Evolutionary conservation across 2,797 vertebrate genomes (phyloP).

Genomic region (Amblyraja radiata): DNA sequence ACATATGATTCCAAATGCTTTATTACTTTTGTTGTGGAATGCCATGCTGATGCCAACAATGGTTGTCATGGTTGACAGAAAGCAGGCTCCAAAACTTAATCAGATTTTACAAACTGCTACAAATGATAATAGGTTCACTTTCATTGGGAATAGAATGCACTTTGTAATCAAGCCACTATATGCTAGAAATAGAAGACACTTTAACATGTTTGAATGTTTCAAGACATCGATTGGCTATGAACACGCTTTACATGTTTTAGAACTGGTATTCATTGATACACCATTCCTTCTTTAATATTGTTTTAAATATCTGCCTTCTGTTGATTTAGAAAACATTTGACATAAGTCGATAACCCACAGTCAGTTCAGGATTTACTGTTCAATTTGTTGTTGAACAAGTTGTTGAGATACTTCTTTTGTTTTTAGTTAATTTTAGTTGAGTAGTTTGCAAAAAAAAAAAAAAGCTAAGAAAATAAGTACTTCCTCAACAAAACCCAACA

Average conservation of each 20-base stretch:
- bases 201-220: not conserved
- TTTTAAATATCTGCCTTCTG: not conserved
- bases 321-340: not conserved
- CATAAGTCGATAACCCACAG: not conserved
- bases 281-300: not conserved
- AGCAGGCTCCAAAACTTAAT: not conserved
- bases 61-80: not conserved
- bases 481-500: not conserved
- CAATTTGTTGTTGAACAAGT: not conserved
- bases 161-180: not conserved
- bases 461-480: not conserved
- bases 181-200: not conserved
- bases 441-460: not conserved
- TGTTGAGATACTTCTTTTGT: not conserved
- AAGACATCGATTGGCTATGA: not conserved
- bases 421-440: not conserved
- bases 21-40: not conserved
- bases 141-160: not conserved
- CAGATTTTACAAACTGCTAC: not conserved
- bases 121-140: not conserved
- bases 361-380: not conserved
- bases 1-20: not conserved
- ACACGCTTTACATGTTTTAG: not conserved
- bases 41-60: not conserved
- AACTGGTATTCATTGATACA: not conserved